Conservation (phyloP, 2,888 invertebrate species). For the Scaptomyza caliginosa region DNA sequence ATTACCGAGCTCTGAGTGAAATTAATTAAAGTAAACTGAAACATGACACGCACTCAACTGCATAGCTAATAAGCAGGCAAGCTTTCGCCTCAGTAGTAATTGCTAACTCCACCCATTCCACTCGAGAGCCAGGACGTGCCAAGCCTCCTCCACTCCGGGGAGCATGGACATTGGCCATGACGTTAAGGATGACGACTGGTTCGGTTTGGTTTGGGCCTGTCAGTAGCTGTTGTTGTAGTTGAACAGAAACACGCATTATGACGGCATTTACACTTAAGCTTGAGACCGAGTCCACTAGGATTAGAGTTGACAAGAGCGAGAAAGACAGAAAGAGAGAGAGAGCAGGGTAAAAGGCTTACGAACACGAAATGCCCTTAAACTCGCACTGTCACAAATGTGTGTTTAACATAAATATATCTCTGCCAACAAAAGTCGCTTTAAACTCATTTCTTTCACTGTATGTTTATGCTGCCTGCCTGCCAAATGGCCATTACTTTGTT, state of each 20-base stretch:
- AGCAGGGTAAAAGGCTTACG: conserved; percentile 44
- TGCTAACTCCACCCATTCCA: conserved; percentile 13
- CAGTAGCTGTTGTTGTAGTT: conserved; percentile 35
- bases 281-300: conserved; percentile 16
- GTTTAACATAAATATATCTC: neutral
- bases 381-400: neutral
- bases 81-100: conserved; percentile 16
- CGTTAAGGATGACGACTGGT: neutral
- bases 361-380: neutral
- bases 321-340: neutral
- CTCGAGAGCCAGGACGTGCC: conserved; percentile 37
- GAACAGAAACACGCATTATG: conserved; percentile 60
- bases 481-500: conserved; percentile 23
- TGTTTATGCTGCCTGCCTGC: conserved; percentile 2
- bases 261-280: conserved; percentile 69
- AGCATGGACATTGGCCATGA: conserved; percentile 8
- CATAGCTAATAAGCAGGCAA: conserved; percentile 50
- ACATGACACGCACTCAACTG: conserved; percentile 69
- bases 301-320: conserved; percentile 32
- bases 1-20: conserved; percentile 52
- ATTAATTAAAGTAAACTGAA: conserved; percentile 75
- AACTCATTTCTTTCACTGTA: too few species aligned
- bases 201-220: conserved; percentile 40
- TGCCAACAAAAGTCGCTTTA: too few species aligned
- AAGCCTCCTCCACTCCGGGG: conserved; percentile 8